These are phyloP conservation scores for Alces alces DNA, from an alignment of 2,113 vertebrate genomes.

Conservation along the genomic window DNA sequence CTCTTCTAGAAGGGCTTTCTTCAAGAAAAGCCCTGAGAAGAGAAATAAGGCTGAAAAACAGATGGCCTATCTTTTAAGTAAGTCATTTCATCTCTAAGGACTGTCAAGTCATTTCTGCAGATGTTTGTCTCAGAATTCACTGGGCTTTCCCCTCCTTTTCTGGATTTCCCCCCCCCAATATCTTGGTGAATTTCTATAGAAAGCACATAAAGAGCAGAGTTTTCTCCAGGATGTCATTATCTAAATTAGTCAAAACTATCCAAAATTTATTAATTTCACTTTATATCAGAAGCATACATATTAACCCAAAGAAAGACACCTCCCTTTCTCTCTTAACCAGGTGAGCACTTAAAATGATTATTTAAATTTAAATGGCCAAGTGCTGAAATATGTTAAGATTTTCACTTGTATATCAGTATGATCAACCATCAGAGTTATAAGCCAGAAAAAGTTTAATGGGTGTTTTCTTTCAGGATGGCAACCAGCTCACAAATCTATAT, in stretches of 20 bases:
- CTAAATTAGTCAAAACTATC: slow-evolving; percentile 17
- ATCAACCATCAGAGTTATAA: background rate
- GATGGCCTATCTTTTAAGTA: background rate
- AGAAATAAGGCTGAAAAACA: background rate
- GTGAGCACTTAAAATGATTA: background rate
- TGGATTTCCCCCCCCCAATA: background rate
- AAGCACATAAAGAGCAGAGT: background rate
- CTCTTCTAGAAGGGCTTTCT: background rate
- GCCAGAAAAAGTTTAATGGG: background rate
- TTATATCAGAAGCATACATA: background rate
- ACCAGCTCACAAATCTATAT: background rate
- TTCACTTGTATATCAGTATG: background rate
- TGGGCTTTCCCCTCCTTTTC: background rate
- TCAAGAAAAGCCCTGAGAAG: background rate
- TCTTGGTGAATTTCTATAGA: background rate
- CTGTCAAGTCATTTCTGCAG: background rate
- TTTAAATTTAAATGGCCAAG: slow-evolving; percentile 14
- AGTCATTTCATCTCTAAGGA: background rate
- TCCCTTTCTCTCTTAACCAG: background rate
- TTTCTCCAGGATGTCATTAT: background rate
- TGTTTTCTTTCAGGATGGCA: slow-evolving; percentile 20
- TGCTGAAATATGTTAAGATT: background rate
- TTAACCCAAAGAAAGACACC: background rate
- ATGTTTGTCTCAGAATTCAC: background rate
- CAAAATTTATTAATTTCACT: slow-evolving; percentile 10